Conservation (phyloP, 2,113 vertebrate genomes). For the Eubucco bourcierii region DNA sequence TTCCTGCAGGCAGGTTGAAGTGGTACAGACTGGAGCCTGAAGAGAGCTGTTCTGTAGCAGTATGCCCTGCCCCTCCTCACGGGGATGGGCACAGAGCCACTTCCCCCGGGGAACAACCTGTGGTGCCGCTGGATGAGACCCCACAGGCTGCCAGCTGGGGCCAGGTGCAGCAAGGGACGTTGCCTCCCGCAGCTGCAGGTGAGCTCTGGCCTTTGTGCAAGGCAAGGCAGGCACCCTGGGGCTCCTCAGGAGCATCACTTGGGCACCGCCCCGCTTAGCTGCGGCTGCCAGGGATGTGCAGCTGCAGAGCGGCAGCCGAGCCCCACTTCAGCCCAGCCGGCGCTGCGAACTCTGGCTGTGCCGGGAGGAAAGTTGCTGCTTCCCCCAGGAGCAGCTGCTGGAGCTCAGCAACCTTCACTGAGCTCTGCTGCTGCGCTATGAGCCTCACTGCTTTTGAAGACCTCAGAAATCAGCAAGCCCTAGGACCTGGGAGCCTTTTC, state of each 20-base stretch:
- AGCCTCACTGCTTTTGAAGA: neutral
- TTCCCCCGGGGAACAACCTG: too few species aligned
- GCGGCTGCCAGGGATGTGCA: neutral
- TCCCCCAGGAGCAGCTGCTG: neutral
- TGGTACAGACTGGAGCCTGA: too few species aligned
- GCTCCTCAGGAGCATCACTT: neutral
- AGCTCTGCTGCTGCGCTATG: neutral
- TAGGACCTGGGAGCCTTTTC: neutral
- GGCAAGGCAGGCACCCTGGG: too few species aligned
- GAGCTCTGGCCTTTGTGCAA: too few species aligned
- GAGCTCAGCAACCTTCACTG: neutral
- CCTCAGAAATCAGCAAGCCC: neutral
- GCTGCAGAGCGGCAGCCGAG: neutral
- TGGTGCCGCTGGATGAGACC: too few species aligned
- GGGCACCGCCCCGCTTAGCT: neutral
- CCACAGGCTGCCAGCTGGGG: too few species aligned
- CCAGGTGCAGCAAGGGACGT: too few species aligned
- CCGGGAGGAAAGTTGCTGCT: neutral
- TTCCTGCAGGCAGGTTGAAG: too few species aligned
- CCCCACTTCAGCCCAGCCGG: neutral
- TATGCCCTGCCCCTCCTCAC: too few species aligned
- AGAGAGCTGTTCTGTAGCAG: too few species aligned
- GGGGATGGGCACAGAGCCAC: too few species aligned
- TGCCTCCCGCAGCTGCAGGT: too few species aligned
- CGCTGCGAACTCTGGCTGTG: neutral